Conservation (phyloP, 2,888 invertebrate species). For the Cristatella mucedo region DNA sequence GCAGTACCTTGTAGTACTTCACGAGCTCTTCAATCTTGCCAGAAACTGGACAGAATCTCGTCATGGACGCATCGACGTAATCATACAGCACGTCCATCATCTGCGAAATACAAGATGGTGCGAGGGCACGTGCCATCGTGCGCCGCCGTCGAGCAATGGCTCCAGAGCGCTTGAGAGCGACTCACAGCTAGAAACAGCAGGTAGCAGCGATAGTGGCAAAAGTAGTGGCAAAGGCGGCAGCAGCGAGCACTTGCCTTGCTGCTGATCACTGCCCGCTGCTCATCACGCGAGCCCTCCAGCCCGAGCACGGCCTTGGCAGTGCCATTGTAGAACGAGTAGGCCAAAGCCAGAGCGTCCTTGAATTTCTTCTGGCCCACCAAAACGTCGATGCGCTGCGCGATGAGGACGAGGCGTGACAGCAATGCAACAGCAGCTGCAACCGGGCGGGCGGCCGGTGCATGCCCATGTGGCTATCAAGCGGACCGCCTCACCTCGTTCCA, state of each 20-base stretch:
- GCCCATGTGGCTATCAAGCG: no score
- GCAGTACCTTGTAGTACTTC: slow-evolving; percentile 34
- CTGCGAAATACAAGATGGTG: no score
- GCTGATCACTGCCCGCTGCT: slow-evolving; percentile 22
- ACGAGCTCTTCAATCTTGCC: slow-evolving; percentile 34
- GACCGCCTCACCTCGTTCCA: slow-evolving; percentile 40
- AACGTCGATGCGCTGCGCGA: slow-evolving; percentile 39
- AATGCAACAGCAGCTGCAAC: not conserved
- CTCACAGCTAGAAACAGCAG: no score
- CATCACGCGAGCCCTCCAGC: slow-evolving; percentile 20
- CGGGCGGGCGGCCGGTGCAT: not conserved
- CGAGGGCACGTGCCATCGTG: no score
- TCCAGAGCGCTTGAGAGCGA: no score
- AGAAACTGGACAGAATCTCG: slow-evolving; percentile 24
- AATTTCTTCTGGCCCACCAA: slow-evolving; percentile 43
- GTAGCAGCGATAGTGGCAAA: no score
- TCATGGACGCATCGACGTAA: slow-evolving; percentile 36
- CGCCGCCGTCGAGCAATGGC: no score
- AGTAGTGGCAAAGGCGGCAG: no score
- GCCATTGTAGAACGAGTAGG: slow-evolving; percentile 48
- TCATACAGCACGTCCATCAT: slow-evolving; percentile 33
- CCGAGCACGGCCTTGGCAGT: slow-evolving; percentile 47
- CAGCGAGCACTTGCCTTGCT: slow-evolving; percentile 22
- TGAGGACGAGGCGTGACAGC: not conserved
- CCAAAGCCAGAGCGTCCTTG: slow-evolving; percentile 46